Evolutionary conservation across 1,140 invertebrate genomes (phyloP).

Genomic region (Drosophila albomicans): DNA sequence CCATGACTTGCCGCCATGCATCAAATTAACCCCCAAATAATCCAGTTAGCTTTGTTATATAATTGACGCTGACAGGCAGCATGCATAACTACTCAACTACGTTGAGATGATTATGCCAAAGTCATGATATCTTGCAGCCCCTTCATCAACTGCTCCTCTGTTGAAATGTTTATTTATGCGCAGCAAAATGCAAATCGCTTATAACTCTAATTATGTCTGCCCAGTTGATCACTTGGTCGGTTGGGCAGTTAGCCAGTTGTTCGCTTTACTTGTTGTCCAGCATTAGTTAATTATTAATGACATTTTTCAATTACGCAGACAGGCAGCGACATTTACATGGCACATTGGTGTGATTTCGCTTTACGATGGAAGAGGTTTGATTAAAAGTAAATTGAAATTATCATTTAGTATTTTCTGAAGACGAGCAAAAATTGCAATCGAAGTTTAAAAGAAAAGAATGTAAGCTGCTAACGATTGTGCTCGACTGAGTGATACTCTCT

Average conservation of each 20-base stretch:
- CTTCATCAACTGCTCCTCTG: constrained; percentile 6
- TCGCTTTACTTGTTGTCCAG: constrained; percentile 1
- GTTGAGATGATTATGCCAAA: constrained; percentile 42
- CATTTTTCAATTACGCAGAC: constrained; percentile 78
- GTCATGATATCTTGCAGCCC: constrained; percentile 5
- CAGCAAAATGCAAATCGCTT: constrained; percentile 40
- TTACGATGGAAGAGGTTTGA: too few species aligned
- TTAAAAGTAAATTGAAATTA: too few species aligned
- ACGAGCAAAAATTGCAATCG: too few species aligned
- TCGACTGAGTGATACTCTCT: too few species aligned
- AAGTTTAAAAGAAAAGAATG: too few species aligned
- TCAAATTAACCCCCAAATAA: constrained; percentile 75
- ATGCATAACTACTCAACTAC: constrained; percentile 49
- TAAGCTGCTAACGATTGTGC: too few species aligned
- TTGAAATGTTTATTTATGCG: constrained; percentile 65
- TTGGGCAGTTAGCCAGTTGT: constrained; percentile 3
- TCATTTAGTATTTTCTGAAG: too few species aligned
- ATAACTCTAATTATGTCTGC: constrained; percentile 57
- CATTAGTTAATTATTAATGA: constrained; percentile 73
- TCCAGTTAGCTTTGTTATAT: constrained; percentile 78
- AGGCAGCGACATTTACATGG: constrained; percentile 67
- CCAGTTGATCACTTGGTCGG: constrained; percentile 32
- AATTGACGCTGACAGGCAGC: constrained; percentile 67
- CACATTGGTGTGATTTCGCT: constrained; percentile 49
- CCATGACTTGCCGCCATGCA: constrained; percentile 55